Evolutionary conservation across 1,140 invertebrate species (phyloP).

Genomic region (Zeugodacus cucurbitae): DNA sequence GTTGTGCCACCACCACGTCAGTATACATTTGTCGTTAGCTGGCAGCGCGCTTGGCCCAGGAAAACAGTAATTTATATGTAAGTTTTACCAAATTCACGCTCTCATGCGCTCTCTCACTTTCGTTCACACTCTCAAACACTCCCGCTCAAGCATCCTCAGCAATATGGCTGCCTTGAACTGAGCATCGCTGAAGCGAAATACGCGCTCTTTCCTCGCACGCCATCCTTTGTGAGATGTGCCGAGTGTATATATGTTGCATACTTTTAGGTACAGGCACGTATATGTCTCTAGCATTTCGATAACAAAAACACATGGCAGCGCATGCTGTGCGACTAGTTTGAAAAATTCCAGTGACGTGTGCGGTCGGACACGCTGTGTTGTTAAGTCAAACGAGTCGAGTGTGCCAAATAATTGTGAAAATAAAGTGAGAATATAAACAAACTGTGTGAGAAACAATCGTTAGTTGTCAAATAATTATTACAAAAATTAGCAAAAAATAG

Average conservation of each 20-base stretch:
- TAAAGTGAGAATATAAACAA: not conserved
- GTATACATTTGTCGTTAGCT: not conserved
- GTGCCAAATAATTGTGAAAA: not conserved
- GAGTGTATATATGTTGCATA: not conserved
- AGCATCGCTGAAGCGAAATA: not conserved
- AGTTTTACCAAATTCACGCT: not conserved
- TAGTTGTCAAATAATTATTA: not conserved
- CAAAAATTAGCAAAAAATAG: too few relatives aligned
- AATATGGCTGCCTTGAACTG: not conserved
- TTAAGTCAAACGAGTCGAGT: not conserved
- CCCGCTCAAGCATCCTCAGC: not conserved
- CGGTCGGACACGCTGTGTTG: not conserved
- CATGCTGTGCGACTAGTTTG: conserved; percentile 23
- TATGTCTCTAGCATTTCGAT: not conserved
- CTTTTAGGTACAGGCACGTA: not conserved
- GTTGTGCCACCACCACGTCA: not conserved
- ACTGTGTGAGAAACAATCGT: not conserved
- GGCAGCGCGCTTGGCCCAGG: not conserved
- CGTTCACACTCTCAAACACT: not conserved
- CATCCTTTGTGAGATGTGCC: not conserved
- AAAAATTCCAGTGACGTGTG: conserved; percentile 1
- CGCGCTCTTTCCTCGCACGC: not conserved
- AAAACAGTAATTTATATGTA: not conserved
- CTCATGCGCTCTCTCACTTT: not conserved
- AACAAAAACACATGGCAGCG: conserved; percentile 35